phyloP scores from a whole-genome alignment of 2,888 invertebrate genomes.

The Bellardia pandia region DNA sequence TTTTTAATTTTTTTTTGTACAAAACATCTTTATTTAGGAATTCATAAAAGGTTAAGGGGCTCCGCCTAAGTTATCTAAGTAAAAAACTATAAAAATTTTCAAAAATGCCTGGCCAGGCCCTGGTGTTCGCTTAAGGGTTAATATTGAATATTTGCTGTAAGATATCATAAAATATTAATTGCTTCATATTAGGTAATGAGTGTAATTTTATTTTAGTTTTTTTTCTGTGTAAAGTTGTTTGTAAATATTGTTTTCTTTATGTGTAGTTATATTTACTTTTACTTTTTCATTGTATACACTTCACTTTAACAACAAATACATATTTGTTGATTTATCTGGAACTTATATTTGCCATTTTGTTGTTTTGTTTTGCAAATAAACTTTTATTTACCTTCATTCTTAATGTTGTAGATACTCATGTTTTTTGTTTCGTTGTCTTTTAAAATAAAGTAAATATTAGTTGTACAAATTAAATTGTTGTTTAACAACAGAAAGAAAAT shows the following conservation, averaged over 20 bases:
- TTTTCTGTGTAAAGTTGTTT: not conserved
- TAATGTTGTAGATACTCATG: not conserved
- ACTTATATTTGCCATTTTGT: not conserved
- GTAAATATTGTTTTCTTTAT: not conserved
- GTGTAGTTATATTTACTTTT: not conserved
- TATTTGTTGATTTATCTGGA: not conserved
- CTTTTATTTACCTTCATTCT: constrained; percentile 19
- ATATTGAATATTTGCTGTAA: no score
- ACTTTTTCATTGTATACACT: constrained; percentile 1
- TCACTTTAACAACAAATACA: constrained; percentile 4
- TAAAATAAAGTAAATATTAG: constrained; percentile 9
- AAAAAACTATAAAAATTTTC: no score
- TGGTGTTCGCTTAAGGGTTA: no score
- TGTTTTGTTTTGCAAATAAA: constrained; percentile 20
- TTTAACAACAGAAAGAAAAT: not conserved
- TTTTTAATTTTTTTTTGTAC: no score
- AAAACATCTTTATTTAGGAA: no score
- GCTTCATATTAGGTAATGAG: no score
- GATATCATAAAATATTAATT: no score
- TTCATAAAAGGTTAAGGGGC: no score
- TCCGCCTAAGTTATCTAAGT: no score
- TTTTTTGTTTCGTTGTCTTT: not conserved
- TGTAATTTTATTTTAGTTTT: not conserved
- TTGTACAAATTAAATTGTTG: constrained; percentile 12
- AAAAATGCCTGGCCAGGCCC: no score